Percentiles rank a stretch among this genome's conserved stretches.
Conservation (phyloP, 1,140 invertebrate species). For the Sweltsa coloradensis region DNA sequence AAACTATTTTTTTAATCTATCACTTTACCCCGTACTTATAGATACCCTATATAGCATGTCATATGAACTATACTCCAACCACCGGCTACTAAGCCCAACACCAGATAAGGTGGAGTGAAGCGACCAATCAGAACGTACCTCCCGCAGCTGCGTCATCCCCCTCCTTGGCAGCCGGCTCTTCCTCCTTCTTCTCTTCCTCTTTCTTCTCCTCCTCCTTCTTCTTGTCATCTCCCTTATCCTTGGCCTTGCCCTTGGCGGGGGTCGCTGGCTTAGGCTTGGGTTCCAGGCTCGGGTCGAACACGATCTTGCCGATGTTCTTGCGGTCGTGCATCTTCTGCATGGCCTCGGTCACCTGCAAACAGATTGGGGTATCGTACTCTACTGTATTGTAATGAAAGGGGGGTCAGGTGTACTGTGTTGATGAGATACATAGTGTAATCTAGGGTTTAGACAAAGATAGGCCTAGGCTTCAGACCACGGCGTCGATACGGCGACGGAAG, state of each 20-base stretch:
- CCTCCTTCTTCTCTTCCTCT: conserved; percentile 8
- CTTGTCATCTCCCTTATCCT: conserved; percentile 54
- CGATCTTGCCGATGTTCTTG: conserved; percentile 80
- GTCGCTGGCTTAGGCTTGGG: conserved; percentile 65
- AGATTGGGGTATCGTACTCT: conserved; percentile 4
- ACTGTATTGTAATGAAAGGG: too few relatives aligned
- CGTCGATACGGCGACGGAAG: too few relatives aligned
- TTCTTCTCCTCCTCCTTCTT: conserved; percentile 12
- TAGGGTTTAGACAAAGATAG: too few relatives aligned
- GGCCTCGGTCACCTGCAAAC: conserved; percentile 58
- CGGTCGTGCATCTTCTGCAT: conserved; percentile 89
- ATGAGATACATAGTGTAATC: too few relatives aligned
- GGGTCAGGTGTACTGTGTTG: too few relatives aligned
- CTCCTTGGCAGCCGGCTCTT: conserved; percentile 3
- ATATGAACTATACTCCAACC: too few relatives aligned
- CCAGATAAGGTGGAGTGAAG: too few relatives aligned
- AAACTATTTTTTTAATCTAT: too few relatives aligned
- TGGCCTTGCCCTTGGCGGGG: conserved; percentile 54
- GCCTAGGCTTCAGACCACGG: too few relatives aligned
- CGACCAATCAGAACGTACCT: conserved; percentile 8
- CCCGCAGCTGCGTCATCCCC: neutral
- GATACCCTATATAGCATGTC: too few relatives aligned
- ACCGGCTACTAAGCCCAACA: too few relatives aligned
- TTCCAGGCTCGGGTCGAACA: conserved; percentile 65
- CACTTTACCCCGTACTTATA: too few relatives aligned